These are phyloP conservation scores for Eupithecia inturbata DNA, from an alignment of 2,888 invertebrate genomes.

Conservation along the genomic window DNA sequence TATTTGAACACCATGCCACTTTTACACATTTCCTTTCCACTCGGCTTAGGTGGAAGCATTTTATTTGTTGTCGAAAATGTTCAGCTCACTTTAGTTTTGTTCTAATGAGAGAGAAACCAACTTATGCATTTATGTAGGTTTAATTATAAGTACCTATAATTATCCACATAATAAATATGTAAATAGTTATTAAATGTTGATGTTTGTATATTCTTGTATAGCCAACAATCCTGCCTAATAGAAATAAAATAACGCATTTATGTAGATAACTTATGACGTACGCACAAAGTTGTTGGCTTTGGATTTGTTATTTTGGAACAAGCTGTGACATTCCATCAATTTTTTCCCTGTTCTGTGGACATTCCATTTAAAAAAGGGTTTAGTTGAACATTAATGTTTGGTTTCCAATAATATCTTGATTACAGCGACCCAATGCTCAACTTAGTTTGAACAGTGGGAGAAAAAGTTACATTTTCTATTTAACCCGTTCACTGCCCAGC, in stretches of 20 bases:
- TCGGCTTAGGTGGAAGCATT: too few relatives aligned
- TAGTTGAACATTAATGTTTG: neutral
- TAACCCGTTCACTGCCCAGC: too few relatives aligned
- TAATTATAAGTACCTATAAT: neutral
- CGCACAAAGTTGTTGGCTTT: neutral
- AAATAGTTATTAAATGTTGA: slow-evolving; percentile 7
- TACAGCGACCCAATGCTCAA: too few relatives aligned
- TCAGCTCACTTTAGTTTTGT: neutral
- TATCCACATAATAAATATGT: neutral
- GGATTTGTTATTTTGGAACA: neutral
- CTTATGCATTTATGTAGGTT: neutral
- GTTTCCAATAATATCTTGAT: too few relatives aligned
- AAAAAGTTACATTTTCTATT: too few relatives aligned
- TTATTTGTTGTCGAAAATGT: too few relatives aligned
- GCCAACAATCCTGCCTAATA: slow-evolving; percentile 21
- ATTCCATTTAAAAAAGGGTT: neutral
- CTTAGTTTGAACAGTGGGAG: too few relatives aligned
- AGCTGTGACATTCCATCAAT: neutral
- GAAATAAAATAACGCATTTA: neutral
- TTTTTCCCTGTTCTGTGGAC: neutral
- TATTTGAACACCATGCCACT: too few relatives aligned
- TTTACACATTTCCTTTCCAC: too few relatives aligned
- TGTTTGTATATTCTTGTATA: slow-evolving; percentile 15
- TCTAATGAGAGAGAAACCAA: neutral
- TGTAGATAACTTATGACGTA: neutral